phyloP scores from a whole-genome alignment of 1,140 invertebrate genomes.

The Zaprionus kolodkinae region DNA sequence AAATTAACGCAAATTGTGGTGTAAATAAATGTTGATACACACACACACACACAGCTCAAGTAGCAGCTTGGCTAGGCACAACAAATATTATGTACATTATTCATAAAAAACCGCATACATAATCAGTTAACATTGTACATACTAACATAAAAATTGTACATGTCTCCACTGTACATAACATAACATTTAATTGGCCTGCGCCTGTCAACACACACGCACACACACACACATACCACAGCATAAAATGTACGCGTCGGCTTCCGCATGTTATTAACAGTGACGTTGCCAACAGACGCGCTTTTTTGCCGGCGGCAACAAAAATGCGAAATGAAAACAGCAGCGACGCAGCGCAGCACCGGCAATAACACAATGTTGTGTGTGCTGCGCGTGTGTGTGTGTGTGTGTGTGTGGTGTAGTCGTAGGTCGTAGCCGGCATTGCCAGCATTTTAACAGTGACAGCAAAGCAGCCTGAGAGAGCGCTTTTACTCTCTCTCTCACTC shows the following conservation, averaged over 20 bases:
- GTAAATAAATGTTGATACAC: slow-evolving; percentile 39
- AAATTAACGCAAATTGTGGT: slow-evolving; percentile 42
- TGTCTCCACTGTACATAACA: slow-evolving; percentile 20
- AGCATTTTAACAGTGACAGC: slow-evolving; percentile 37
- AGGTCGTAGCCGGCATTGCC: slow-evolving; percentile 39
- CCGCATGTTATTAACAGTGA: slow-evolving; percentile 63
- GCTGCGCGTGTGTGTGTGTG: slow-evolving; percentile 13
- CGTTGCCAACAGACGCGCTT: slow-evolving; percentile 36
- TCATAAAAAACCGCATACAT: not conserved
- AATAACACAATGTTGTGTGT: slow-evolving; percentile 3
- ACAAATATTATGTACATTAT: slow-evolving; percentile 28
- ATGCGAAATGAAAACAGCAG: slow-evolving; percentile 9
- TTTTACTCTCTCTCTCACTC: slow-evolving; percentile 8
- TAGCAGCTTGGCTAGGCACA: slow-evolving; percentile 1
- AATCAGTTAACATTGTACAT: slow-evolving; percentile 7
- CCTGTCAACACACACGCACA: not conserved
- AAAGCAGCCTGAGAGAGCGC: not conserved
- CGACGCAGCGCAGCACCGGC: slow-evolving; percentile 8
- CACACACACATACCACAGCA: slow-evolving; percentile 10
- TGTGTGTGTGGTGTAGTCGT: slow-evolving; percentile 36
- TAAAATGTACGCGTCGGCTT: slow-evolving; percentile 31
- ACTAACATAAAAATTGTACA: slow-evolving; percentile 1
- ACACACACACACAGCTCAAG: not conserved
- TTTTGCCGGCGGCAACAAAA: slow-evolving; percentile 46
- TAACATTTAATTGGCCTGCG: slow-evolving; percentile 54